These are phyloP conservation scores for Eudemis profundana DNA, from an alignment of 2,888 invertebrate species.

Conservation along the genomic window DNA sequence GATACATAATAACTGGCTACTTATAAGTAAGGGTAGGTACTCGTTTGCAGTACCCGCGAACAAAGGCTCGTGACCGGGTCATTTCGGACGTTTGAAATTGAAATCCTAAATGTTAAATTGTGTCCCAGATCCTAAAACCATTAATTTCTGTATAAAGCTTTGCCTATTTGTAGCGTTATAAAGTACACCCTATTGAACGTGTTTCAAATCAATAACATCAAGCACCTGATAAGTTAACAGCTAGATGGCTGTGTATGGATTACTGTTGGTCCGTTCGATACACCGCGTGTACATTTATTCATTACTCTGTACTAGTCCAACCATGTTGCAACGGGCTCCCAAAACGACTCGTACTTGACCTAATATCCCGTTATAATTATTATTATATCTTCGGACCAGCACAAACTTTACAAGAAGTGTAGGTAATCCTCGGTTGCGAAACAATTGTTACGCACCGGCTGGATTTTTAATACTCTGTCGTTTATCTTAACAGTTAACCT, in stretches of 20 bases:
- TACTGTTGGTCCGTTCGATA: not conserved
- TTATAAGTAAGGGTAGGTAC: not conserved
- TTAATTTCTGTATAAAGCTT: not conserved
- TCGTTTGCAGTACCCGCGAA: not conserved
- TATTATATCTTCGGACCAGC: conserved; percentile 38
- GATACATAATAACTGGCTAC: not conserved
- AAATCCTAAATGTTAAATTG: not conserved
- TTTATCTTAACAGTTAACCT: conserved; percentile 18
- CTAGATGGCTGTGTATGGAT: not conserved
- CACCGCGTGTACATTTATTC: conserved; percentile 22
- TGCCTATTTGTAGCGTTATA: no score
- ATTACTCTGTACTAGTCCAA: conserved; percentile 16
- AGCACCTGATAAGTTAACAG: not conserved
- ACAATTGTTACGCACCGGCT: conserved; percentile 25
- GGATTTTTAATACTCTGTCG: conserved; percentile 26
- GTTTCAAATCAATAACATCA: not conserved
- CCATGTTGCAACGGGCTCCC: conserved; percentile 37
- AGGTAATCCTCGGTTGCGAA: conserved; percentile 34
- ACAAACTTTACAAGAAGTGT: conserved; percentile 39
- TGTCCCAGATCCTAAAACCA: not conserved
- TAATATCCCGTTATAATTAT: conserved; percentile 39
- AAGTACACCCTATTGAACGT: not conserved
- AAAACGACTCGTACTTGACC: conserved; percentile 45
- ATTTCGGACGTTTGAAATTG: not conserved
- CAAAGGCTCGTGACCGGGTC: conserved; percentile 7